Evolutionary conservation across 2,113 vertebrate genomes (phyloP), one percentile per base, ranked within the genome.

Genomic region (Canis aureus): DNA sequence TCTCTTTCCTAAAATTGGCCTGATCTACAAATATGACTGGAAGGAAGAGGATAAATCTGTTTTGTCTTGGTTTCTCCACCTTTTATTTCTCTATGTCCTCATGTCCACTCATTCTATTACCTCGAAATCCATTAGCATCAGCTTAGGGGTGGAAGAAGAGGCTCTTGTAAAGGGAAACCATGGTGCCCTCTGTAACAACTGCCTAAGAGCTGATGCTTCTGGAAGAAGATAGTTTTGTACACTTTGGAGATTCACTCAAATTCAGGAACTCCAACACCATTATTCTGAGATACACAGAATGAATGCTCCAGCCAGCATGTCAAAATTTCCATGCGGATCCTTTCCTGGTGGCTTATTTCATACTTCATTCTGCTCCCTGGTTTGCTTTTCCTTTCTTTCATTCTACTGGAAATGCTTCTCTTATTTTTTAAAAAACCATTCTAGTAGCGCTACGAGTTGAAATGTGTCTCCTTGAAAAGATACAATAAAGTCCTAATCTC

Each of bases 351-450:
- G 19, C 4, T 82, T 88, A n/a, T 38, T 57, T 81, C 66, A 60
- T 5, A 79, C 4, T 60, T 91, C 4, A 2, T 55, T 66, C 25
- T 67, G 5, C 32, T 80, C 10, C 22, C 20, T 80, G 4, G 2
- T 67, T 60, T 80, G 55, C 11, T 79, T 89, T 32, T 76, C 23
- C 53, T 64, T 83, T 32, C 25, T 60, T 95, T 67, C 20, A 57
- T 57, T 55, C 29, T 71, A 49, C 17, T 64, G 20, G 20, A 76
- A 8, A 81, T 55, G 8, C 38, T 93, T 76, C 23, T 76, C 7
- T 76, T 8, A 4, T 43, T 79, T 95, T 96, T 53, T 20, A 10
- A 91, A 91, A 83, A 88, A 62, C 5, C 83, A 80, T 91, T 91
- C 20, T 66, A 78, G 2, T 43, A 57, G 22, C 57, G 38, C 27